phyloP scores from a whole-genome alignment of 2,888 invertebrate genomes.

The Drosophila lutescens region DNA sequence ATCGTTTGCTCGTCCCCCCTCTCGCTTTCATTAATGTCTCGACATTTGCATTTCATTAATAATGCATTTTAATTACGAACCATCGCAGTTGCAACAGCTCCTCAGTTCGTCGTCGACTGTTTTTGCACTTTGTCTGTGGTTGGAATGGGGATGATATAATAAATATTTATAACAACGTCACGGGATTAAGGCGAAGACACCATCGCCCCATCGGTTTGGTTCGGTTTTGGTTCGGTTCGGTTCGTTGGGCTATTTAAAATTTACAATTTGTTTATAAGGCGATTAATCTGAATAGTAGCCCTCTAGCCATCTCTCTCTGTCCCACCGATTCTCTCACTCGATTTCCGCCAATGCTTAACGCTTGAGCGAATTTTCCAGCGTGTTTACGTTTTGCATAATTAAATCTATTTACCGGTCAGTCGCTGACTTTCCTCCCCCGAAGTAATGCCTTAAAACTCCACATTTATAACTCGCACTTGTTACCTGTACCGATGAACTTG shows the following conservation, averaged over 20 bases:
- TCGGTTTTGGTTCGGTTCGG: constrained; percentile 4
- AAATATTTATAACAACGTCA: constrained; percentile 69
- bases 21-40: constrained; percentile 59
- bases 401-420: constrained; percentile 63
- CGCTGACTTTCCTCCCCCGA: constrained; percentile 4
- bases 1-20: constrained; percentile 7
- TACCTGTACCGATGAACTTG: constrained; percentile 48
- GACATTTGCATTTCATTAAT: constrained; percentile 77
- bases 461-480: constrained; percentile 34
- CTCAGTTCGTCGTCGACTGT: constrained; percentile 4
- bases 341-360: constrained; percentile 72
- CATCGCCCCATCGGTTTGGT: constrained; percentile 15
- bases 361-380: constrained; percentile 56
- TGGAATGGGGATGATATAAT: constrained; percentile 58
- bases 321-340: constrained; percentile 53
- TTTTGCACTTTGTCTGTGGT: constrained; percentile 48
- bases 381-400: constrained; percentile 69
- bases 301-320: constrained; percentile 6
- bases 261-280: constrained; percentile 61
- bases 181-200: constrained; percentile 44
- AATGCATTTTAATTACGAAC: constrained; percentile 73
- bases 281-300: neutral
- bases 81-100: constrained; percentile 28
- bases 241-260: constrained; percentile 53
- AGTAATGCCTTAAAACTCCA: constrained; percentile 37